Evolutionary conservation across 2,888 invertebrate genomes (phyloP).

Genomic region (Agrochola lychnidis): DNA sequence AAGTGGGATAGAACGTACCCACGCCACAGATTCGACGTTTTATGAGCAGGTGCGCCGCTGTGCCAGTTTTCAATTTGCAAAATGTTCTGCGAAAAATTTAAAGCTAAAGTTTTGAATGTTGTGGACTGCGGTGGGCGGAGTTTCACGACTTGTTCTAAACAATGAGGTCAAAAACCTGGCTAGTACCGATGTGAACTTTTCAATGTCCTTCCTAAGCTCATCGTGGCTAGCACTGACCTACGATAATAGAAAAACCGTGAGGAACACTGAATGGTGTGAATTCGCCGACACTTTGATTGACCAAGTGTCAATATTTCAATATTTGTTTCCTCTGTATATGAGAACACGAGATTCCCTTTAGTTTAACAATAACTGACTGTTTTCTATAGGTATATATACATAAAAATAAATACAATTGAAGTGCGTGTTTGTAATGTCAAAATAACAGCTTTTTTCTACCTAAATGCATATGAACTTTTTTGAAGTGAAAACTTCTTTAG

Average conservation of each 20-base stretch:
- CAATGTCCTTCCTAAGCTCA: neutral
- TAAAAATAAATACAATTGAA: too few species aligned
- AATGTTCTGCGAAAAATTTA: conserved; percentile 50
- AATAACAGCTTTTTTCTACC: too few species aligned
- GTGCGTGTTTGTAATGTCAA: too few species aligned
- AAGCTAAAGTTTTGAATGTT: conserved; percentile 36
- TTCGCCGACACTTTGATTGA: neutral
- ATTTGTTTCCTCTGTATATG: too few species aligned
- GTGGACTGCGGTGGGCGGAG: conserved; percentile 22
- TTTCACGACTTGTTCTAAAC: conserved; percentile 23
- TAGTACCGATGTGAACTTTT: conserved; percentile 2
- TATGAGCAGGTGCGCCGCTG: conserved; percentile 61
- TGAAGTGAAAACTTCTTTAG: too few species aligned
- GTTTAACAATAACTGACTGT: neutral
- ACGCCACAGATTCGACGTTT: conserved; percentile 59
- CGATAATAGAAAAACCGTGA: neutral
- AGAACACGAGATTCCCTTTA: neutral
- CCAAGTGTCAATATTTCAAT: neutral
- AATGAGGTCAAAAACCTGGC: conserved; percentile 24
- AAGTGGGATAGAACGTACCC: conserved; percentile 51
- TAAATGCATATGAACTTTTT: too few species aligned
- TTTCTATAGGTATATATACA: too few species aligned
- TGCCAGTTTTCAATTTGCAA: conserved; percentile 61
- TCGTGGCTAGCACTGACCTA: neutral
- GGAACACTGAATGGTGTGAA: neutral